A percentile compares a stretch with the other conserved stretches of the same genome.
Conservation (phyloP, 2,888 invertebrate genomes). For the Pristionchus japonicus region DNA sequence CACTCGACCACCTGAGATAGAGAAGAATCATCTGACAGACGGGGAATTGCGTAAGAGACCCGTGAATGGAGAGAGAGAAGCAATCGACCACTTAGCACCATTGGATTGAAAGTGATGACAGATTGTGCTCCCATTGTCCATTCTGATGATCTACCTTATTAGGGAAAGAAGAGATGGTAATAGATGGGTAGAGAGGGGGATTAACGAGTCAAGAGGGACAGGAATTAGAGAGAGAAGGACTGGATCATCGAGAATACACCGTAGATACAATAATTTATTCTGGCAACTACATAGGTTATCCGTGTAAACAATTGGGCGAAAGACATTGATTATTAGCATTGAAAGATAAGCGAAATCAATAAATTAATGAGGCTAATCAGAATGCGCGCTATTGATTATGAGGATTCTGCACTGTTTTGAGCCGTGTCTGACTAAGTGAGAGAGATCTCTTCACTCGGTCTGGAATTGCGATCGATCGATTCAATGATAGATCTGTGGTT, state of each 20-base stretch:
- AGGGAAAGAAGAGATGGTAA: not conserved
- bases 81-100: constrained; percentile 5
- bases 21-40: not conserved
- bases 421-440: not conserved
- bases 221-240: not conserved
- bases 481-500: not conserved
- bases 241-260: not conserved
- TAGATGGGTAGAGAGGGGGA: not conserved
- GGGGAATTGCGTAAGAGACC: not conserved
- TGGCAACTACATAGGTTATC: constrained; percentile 4
- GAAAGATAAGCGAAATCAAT: not conserved
- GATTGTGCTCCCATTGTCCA: not conserved
- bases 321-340: not conserved
- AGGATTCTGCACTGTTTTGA: not conserved
- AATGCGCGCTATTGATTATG: not conserved
- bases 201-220: not conserved
- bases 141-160: not conserved
- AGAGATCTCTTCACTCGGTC: not conserved
- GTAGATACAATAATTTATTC: constrained; percentile 30
- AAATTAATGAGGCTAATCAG: not conserved
- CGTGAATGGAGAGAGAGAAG: not conserved
- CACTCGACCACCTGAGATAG: too few relatives aligned
- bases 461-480: constrained; percentile 36
- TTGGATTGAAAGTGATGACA: not conserved
- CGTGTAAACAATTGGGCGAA: constrained; percentile 26